Base-by-base conservation (phyloP, 2,888 invertebrate species). In the Microplitis deprimator region DNA sequence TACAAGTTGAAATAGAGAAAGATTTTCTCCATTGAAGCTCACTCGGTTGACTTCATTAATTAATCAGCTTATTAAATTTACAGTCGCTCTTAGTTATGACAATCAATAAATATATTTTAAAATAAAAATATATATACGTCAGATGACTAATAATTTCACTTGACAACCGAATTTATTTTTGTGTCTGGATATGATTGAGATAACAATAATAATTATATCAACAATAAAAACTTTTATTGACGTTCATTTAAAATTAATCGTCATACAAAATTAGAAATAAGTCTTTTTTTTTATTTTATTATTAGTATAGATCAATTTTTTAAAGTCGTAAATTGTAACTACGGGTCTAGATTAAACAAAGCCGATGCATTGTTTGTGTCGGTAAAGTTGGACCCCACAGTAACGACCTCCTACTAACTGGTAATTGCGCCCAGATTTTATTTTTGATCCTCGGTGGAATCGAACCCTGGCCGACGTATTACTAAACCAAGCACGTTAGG, bases 1-100 rank as follows among this genome's bases (percentile, higher is more conserved):
- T 62, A 17, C 62, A 17, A 20, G 20, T 17, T 17, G 41, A 59
- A 69, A 41, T 6, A 69, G 41, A 59, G 41, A 41, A 20, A 10
- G 50, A 59, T 41, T 50, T 5, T 50, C 10, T 50, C 50, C 10
- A 50, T 50, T 50, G 50, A 62, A 62, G n/a, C 20, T 20, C 62
- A 16, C 20, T 62, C 62, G 62, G 62, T 16, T 16, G 62, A 59
- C 16, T 62, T 17, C 0, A 17, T 17, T 17, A 62, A 62, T 62
- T 62, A 8, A 20, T 20, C n/a, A 62, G 62, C 8, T 17, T 62
- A 62, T 16, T 62, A 62, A 16, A 20, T 20, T 62, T 62, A 16
- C 62, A 62, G 6, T 62, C 20, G 50, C 50, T 50, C 50, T 50
- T 50, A 50, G 50, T 50, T 50, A 67, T 77, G 74, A 68, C 16